These are phyloP conservation scores for Poecilus cupreus DNA, from an alignment of 2,888 invertebrate species.

Conservation along the genomic window DNA sequence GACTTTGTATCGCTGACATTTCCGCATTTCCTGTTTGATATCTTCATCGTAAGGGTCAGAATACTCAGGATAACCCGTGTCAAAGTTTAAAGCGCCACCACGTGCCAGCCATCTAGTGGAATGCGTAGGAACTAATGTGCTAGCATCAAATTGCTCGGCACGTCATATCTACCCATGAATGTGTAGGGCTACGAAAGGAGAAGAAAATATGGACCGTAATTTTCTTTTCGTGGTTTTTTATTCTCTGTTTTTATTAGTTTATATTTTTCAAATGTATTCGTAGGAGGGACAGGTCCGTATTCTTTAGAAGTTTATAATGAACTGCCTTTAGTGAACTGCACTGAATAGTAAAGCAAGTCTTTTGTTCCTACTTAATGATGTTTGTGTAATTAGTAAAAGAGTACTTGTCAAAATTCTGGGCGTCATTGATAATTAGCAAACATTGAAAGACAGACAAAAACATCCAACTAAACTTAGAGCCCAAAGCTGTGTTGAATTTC, in stretches of 20 bases:
- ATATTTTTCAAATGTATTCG: slow-evolving; percentile 12
- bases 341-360: too few relatives aligned
- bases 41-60: neutral
- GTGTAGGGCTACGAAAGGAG: neutral
- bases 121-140: slow-evolving; percentile 12
- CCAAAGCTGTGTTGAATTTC: neutral
- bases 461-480: neutral
- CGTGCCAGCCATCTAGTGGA: slow-evolving; percentile 23
- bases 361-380: too few relatives aligned
- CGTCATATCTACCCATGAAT: neutral
- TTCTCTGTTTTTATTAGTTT: neutral
- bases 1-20: slow-evolving; percentile 22
- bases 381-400: neutral
- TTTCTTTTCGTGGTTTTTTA: neutral
- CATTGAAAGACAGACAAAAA: slow-evolving; percentile 1
- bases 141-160: neutral
- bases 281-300: too few relatives aligned
- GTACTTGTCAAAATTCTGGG: neutral
- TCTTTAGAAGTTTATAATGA: neutral
- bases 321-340: too few relatives aligned
- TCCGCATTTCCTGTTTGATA: slow-evolving; percentile 31
- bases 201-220: slow-evolving; percentile 2
- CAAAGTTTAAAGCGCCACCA: slow-evolving; percentile 25
- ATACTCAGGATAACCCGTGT: slow-evolving; percentile 22
- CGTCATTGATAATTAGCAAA: neutral